These are phyloP conservation scores for Elmis aenea DNA, from an alignment of 2,888 invertebrate genomes.

Conservation along the genomic window DNA sequence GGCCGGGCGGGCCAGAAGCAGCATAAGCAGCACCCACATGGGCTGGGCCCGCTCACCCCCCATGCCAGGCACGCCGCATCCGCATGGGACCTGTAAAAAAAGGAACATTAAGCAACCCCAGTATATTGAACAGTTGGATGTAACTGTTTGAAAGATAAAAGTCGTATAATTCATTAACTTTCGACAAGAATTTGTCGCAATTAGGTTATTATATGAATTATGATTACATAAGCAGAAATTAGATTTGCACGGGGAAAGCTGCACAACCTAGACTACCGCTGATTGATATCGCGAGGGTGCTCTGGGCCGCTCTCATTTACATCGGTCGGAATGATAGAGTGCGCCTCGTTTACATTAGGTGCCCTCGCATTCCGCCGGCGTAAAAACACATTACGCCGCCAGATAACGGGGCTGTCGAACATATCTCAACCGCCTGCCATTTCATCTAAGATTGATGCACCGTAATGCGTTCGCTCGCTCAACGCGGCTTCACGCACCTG, in stretches of 20 bases:
- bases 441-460: conserved; percentile 18
- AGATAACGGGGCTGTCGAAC: conserved; percentile 20
- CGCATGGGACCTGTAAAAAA: conserved; percentile 44
- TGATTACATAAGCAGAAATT: conserved; percentile 12
- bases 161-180: too few species aligned
- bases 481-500: conserved; percentile 8
- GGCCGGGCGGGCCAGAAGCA: conserved; percentile 45
- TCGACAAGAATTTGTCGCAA: too few species aligned
- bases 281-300: conserved; percentile 20
- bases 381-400: conserved; percentile 20
- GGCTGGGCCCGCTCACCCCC: conserved; percentile 43
- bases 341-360: conserved; percentile 19
- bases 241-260: conserved; percentile 12
- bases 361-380: conserved; percentile 17
- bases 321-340: conserved; percentile 19
- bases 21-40: conserved; percentile 51
- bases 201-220: conserved; percentile 13
- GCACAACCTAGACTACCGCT: conserved; percentile 16
- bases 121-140: too few species aligned
- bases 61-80: conserved; percentile 42
- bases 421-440: conserved; percentile 17
- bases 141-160: too few species aligned
- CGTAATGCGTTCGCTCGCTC: conserved; percentile 12
- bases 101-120: not conserved
- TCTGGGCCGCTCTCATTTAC: conserved; percentile 17